Evolutionary conservation across 2,113 vertebrate genomes (phyloP), one percentile per base, ranked within the genome.

Genomic region (Perca schrenkii): DNA sequence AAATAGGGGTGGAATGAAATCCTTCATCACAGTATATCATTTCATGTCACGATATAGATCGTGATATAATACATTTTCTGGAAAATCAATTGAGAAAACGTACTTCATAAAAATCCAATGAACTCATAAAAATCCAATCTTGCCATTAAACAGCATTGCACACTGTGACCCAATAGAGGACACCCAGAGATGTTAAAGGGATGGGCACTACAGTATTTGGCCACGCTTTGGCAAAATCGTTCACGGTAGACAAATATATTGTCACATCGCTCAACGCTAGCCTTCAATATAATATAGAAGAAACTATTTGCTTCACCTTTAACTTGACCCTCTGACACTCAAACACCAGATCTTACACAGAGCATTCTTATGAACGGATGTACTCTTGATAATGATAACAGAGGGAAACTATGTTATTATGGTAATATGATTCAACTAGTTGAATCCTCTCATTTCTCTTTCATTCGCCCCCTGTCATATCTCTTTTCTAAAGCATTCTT

Each of bases 401-500:
- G 2, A 56, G 28, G 2, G 8, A 50, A 34, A 25, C 50, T 15
- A 56, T 21, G 21, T 65, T 47, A 57, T 63, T 14, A 25, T 56
- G 3, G 10, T 66, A 28, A 65, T 76, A 57, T 50, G 43, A 80
- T 75, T 78, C 57, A 80, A 49, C 67, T 64, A 62, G 54, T 79
- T 74, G 31, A 78, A 52, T 68, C 21, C 40, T 58, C 28, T 73
- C 15, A 16, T 77, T 62, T 50, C 19, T 56, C 75, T 57, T 53
- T 74, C 22, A 34, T 69, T 82, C 11, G 0, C 53, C 61, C 53
- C n/a, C 28, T 65, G 43, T 77, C 40, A 36, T 52, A 5, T 14
- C 10, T 61, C 22, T 40, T 68, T 54, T 69, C 31, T 79, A 36
- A 84, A 87, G 80, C 50, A 49, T 53, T 76, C 78, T 85, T 73